phyloP scores from a whole-genome alignment of 2,797 vertebrate species.

The Harpagifer antarcticus region DNA sequence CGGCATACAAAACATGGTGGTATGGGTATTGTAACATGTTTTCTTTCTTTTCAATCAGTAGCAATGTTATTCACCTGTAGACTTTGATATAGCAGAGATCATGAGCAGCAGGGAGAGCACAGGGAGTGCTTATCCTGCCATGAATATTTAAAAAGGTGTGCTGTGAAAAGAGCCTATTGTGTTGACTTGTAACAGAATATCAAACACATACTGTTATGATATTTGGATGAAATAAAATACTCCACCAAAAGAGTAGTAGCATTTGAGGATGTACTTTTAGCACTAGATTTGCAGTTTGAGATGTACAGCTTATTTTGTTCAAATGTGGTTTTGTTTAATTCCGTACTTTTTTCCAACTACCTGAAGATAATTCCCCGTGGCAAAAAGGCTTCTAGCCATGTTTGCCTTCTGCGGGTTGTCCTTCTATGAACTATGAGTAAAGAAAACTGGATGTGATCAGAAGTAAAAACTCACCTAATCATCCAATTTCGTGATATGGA shows the following conservation, averaged over 20 bases:
- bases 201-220: neutral
- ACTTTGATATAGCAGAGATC: neutral
- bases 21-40: neutral
- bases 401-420: neutral
- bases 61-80: neutral
- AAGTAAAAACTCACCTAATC: too few species aligned
- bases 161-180: neutral
- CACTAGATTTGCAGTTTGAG: conserved; percentile 11
- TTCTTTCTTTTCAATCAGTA: neutral
- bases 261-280: neutral
- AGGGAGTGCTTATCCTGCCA: neutral
- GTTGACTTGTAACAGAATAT: neutral
- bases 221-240: neutral
- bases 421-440: neutral
- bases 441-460: neutral
- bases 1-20: too few species aligned
- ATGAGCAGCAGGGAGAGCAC: neutral
- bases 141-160: neutral
- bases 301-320: conserved; percentile 14
- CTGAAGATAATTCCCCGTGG: conserved; percentile 58
- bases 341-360: conserved; percentile 52
- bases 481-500: too few species aligned
- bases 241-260: neutral
- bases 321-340: conserved; percentile 8
- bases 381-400: conserved; percentile 40